These are phyloP conservation scores for Gonatopus flavifemur DNA, from an alignment of 1,140 invertebrate genomes.

Conservation along the genomic window DNA sequence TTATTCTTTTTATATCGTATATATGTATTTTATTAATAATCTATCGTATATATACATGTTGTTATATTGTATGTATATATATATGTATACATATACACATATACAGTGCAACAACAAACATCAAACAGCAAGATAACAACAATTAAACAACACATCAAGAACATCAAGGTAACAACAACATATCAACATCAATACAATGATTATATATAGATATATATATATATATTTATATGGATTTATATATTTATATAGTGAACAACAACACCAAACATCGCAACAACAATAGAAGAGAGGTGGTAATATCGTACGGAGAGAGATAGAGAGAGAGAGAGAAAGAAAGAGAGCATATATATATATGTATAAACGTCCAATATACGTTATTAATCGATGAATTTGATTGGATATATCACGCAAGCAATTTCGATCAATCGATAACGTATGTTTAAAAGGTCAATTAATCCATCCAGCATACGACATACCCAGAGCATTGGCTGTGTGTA, in stretches of 20 bases:
- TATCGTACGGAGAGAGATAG: conserved; percentile 28
- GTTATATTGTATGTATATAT: conserved; percentile 6
- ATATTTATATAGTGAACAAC: conserved; percentile 31
- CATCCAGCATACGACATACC: conserved; percentile 60
- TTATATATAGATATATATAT: conserved; percentile 31
- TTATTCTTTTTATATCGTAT: background rate
- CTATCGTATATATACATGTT: conserved; percentile 19
- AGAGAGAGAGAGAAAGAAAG: conserved; percentile 1
- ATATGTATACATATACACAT: conserved; percentile 12
- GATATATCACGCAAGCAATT: no score
- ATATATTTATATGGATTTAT: conserved; percentile 21
- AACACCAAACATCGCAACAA: conserved; percentile 49
- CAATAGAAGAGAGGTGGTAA: conserved; percentile 30
- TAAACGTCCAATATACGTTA: conserved; percentile 41
- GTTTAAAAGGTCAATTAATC: conserved; percentile 47
- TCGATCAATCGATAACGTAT: conserved; percentile 35
- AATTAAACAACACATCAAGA: conserved; percentile 58
- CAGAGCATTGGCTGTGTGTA: conserved; percentile 57
- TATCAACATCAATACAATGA: conserved; percentile 55
- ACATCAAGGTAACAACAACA: conserved; percentile 54
- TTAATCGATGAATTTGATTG: conserved; percentile 29
- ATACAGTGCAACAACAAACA: conserved; percentile 58
- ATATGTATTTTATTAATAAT: no score
- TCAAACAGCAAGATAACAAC: conserved; percentile 58
- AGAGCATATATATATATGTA: conserved; percentile 1